These are phyloP conservation scores for Pentalonia nigronervosa DNA, from an alignment of 1,140 invertebrate genomes.

Conservation along the genomic window DNA sequence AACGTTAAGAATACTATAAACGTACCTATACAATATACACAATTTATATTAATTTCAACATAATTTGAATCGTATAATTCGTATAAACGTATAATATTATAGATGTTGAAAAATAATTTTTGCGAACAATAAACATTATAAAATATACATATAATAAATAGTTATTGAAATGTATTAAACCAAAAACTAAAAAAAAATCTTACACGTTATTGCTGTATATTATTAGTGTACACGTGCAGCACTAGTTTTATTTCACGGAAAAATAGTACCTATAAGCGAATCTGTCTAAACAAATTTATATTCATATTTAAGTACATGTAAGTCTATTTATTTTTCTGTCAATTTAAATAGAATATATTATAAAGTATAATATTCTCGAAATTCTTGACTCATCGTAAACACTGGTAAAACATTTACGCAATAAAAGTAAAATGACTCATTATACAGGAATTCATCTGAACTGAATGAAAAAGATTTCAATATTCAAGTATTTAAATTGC, in stretches of 20 bases:
- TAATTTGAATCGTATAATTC: background rate
- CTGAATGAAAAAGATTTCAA: background rate
- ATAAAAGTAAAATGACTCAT: background rate
- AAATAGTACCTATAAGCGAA: background rate
- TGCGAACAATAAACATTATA: background rate
- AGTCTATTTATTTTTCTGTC: background rate
- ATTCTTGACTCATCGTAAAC: slow-evolving; percentile 10
- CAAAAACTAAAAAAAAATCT: background rate
- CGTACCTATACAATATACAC: background rate
- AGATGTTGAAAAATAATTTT: background rate
- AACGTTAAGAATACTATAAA: background rate
- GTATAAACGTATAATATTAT: no score
- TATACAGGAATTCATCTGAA: background rate
- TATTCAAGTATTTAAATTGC: background rate
- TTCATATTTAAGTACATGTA: background rate
- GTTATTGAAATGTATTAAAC: background rate
- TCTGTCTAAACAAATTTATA: background rate
- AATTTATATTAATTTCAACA: background rate
- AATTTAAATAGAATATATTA: background rate
- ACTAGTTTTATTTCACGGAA: background rate
- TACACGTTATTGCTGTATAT: background rate
- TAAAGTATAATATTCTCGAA: background rate
- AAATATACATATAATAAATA: background rate
- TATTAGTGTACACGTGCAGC: background rate
- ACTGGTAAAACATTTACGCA: background rate